These are phyloP conservation scores for Drosophila glabriapex DNA, from an alignment of 2,888 invertebrate species.

Conservation along the genomic window DNA sequence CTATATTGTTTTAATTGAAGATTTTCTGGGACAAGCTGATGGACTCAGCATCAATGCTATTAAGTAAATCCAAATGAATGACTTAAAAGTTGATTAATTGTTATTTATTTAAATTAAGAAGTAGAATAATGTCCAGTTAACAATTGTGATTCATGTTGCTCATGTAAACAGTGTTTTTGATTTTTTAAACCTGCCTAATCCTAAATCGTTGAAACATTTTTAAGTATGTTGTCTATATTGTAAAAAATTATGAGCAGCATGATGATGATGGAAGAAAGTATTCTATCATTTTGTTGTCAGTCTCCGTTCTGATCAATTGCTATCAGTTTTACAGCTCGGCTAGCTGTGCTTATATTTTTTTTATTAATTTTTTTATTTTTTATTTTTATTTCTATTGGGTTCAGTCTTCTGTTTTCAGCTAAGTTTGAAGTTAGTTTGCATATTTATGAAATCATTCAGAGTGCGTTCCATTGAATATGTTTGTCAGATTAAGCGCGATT, in stretches of 20 bases:
- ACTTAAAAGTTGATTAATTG: not conserved
- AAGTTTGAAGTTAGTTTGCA: constrained; percentile 40
- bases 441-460: constrained; percentile 63
- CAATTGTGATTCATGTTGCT: not conserved
- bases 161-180: not conserved
- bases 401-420: not conserved
- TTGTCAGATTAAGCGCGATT: constrained; percentile 52
- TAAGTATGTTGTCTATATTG: not conserved
- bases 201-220: too few species aligned
- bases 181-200: too few species aligned
- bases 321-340: not conserved
- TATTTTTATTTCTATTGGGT: not conserved
- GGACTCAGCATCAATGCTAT: not conserved
- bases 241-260: not conserved
- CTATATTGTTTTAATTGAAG: not conserved
- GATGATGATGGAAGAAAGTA: not conserved
- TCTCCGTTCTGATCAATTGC: not conserved
- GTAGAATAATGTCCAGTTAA: not conserved
- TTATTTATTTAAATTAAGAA: too few species aligned
- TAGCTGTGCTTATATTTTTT: not conserved
- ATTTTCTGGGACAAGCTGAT: not conserved
- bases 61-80: not conserved
- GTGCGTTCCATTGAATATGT: constrained; percentile 33
- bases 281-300: not conserved
- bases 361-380: not conserved